A percentile compares a stretch with the other conserved stretches of the same genome.
These are phyloP conservation scores for Elymnias hypermnestra DNA, from an alignment of 1,140 invertebrate genomes.

Conservation along the genomic window DNA sequence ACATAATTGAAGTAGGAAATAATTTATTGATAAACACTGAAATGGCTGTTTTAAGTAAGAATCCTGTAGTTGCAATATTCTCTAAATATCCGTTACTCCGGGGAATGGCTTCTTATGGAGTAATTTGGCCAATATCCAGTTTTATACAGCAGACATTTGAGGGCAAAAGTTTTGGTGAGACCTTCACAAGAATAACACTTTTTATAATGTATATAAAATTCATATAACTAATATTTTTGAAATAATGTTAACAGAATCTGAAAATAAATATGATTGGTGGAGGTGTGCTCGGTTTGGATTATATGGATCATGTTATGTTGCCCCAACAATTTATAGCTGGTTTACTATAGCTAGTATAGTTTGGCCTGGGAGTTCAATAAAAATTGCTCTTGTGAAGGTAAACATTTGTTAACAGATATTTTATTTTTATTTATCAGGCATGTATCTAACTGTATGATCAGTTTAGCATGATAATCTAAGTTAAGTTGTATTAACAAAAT, in stretches of 20 bases:
- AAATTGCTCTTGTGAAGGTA: constrained; percentile 54
- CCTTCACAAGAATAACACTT: too few species aligned
- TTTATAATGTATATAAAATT: neutral
- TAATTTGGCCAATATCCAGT: constrained; percentile 66
- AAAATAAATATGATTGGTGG: constrained; percentile 57
- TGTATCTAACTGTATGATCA: too few species aligned
- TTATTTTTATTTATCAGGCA: too few species aligned
- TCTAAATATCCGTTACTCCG: constrained; percentile 59
- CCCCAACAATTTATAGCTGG: constrained; percentile 64
- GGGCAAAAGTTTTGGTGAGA: constrained; percentile 55
- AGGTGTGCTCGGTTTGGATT: constrained; percentile 59
- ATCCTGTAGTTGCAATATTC: constrained; percentile 31
- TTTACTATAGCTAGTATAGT: constrained; percentile 57
- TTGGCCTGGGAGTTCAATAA: constrained; percentile 56
- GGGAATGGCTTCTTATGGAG: constrained; percentile 60
- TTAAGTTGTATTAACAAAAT: too few species aligned
- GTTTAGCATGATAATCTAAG: too few species aligned
- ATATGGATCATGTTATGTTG: constrained; percentile 69
- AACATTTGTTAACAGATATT: too few species aligned
- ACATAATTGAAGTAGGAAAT: constrained; percentile 11
- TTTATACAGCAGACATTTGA: constrained; percentile 67
- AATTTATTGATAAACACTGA: constrained; percentile 8
- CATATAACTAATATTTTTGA: neutral
- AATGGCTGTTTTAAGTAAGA: constrained; percentile 46
- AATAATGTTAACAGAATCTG: constrained; percentile 33